Conservation (phyloP, 2,113 vertebrate species). For the Saguinus midas region DNA sequence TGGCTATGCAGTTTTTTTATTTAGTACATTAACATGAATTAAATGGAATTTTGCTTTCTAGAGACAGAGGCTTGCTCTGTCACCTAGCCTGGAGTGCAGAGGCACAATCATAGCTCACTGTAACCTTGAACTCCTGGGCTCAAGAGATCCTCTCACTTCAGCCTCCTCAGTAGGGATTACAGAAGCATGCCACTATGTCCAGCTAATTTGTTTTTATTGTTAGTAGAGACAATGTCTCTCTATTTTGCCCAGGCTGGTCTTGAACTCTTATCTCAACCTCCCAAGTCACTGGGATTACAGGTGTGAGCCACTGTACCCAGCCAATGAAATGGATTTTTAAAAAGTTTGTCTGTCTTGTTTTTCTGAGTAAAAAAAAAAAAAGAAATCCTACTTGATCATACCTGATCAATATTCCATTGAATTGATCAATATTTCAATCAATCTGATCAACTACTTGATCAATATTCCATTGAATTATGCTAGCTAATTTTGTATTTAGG, state of each 20-base stretch:
- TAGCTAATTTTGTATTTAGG: not conserved
- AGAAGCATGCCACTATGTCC: not conserved
- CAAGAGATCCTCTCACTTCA: not conserved
- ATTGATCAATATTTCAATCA: not conserved
- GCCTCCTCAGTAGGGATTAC: not conserved
- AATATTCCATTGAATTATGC: not conserved
- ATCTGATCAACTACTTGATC: not conserved
- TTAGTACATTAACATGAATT: not conserved
- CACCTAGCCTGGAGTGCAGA: not conserved
- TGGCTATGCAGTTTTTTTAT: not conserved
- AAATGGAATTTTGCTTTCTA: not conserved
- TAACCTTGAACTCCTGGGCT: not conserved
- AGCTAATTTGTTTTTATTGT: not conserved
- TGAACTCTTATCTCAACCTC: not conserved
- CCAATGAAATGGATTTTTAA: not conserved
- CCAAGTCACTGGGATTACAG: not conserved
- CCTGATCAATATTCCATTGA: not conserved
- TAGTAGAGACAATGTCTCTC: not conserved
- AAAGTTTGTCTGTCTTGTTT: not conserved
- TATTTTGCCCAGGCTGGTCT: not conserved
- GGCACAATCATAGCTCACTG: not conserved
- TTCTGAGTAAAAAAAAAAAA: not conserved
- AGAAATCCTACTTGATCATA: not conserved
- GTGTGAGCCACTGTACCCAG: not conserved
- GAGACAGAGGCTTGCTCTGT: not conserved